Conservation (phyloP, 2,888 invertebrate genomes). For the Ormyrus rosae region DNA sequence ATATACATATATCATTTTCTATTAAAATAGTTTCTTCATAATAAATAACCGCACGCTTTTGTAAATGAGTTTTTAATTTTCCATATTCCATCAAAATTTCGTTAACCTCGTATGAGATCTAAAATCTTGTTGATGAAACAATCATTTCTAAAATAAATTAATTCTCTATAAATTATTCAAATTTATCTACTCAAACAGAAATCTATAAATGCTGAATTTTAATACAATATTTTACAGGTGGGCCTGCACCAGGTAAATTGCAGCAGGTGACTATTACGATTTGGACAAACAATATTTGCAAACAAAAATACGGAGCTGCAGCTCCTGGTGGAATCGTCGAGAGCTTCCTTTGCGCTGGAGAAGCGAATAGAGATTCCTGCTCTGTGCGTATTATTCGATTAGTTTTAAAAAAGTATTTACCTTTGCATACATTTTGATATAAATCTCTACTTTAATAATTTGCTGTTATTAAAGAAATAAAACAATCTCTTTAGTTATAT, state of each 20-base stretch:
- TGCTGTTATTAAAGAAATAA: no score
- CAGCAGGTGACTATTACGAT: slow-evolving; percentile 91
- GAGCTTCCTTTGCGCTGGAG: slow-evolving; percentile 92
- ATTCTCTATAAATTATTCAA: neutral
- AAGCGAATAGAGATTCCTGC: slow-evolving; percentile 90
- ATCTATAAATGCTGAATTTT: neutral
- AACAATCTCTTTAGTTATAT: no score
- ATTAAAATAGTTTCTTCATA: no score
- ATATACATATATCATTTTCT: slow-evolving; percentile 12
- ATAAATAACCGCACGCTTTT: no score
- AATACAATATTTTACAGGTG: slow-evolving; percentile 77
- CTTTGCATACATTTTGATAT: neutral
- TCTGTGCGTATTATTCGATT: slow-evolving; percentile 82
- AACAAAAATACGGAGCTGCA: slow-evolving; percentile 87
- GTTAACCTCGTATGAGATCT: no score
- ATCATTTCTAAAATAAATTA: no score
- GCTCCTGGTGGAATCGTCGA: slow-evolving; percentile 94
- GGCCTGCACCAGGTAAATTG: slow-evolving; percentile 87
- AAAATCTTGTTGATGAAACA: no score
- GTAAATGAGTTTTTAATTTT: no score
- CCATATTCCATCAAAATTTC: no score
- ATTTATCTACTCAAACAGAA: neutral
- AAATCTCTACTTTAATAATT: no score
- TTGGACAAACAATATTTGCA: slow-evolving; percentile 88
- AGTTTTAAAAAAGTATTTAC: slow-evolving; percentile 14